Conservation (phyloP, 2,888 invertebrate species). For the Archips xylosteana region DNA sequence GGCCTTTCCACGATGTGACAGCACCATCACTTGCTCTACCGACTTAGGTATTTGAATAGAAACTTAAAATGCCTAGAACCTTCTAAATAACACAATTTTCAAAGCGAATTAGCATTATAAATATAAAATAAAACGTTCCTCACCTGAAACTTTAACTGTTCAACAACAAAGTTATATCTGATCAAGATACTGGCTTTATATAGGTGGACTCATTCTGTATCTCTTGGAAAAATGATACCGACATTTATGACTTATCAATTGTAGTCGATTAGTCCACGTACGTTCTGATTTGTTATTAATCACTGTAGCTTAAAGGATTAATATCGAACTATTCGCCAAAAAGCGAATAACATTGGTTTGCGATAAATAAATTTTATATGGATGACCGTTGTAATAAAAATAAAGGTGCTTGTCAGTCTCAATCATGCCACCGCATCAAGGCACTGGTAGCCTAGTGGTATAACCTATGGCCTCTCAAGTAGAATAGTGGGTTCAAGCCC, state of each 20-base stretch:
- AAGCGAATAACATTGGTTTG: not conserved
- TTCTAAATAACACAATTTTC: not conserved
- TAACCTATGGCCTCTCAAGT: too few species aligned
- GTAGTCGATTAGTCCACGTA: slow-evolving; percentile 70
- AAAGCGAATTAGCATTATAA: slow-evolving; percentile 7
- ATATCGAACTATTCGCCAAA: slow-evolving; percentile 4
- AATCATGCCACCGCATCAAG: too few species aligned
- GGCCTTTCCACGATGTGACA: not conserved
- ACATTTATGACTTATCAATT: slow-evolving; percentile 52
- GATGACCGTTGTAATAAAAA: not conserved
- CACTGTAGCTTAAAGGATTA: slow-evolving; percentile 43
- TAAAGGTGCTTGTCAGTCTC: too few species aligned
- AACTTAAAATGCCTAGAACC: slow-evolving; percentile 1
- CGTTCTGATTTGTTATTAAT: slow-evolving; percentile 48
- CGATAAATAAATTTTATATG: not conserved
- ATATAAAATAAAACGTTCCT: slow-evolving; percentile 47
- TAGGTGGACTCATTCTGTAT: slow-evolving; percentile 47
- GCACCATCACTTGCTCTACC: not conserved
- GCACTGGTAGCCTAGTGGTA: too few species aligned
- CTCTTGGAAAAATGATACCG: slow-evolving; percentile 53
- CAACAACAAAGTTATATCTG: slow-evolving; percentile 52
- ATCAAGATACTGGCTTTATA: slow-evolving; percentile 47
- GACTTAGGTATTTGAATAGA: not conserved
- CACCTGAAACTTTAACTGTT: slow-evolving; percentile 58
- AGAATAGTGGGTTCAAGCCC: too few species aligned